Base-by-base conservation (phyloP, 2,888 invertebrate species). In the Prosapia bicincta region DNA sequence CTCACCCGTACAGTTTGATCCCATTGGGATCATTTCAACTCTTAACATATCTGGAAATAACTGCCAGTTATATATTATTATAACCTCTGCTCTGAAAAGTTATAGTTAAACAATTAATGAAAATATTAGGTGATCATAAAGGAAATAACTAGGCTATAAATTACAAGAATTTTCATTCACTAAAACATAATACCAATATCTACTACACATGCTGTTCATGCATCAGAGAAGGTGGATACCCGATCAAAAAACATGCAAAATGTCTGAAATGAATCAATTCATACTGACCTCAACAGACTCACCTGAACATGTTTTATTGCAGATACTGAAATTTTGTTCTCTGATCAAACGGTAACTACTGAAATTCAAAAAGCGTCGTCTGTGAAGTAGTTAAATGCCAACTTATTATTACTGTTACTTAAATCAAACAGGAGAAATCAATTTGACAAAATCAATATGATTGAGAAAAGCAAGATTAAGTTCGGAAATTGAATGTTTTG, bases 211-310 rank as follows among this genome's bases (percentile, higher is more conserved):
- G 38, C 15, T 3, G n/a, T 9, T 13, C 38, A 38, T 38, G 38
- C 38, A 38, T 13, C 9, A 38, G n/a, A 54, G n/a, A 20, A 54
- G 20, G 3, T 54, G 9, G 20, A 54, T 20, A 20, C 54, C 54
- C n/a, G n/a, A n/a, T n/a, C n/a, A n/a, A n/a, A n/a, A n/a, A 26
- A 54, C 71, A 66, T 65, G 72, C 72, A 65, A 72, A 25, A 72
- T 66, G 15, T 25, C 1, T 10, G 65, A 26, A 66, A 10, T n/a
- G 30, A 30, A 30, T 30, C 70, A 28, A 69, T 13, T 7, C 30
- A 72, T 72, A 76, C 72, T 72, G 20, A 54, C 54, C 54, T 54
- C 54, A 2, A n/a, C n/a, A 38, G 13, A 54, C 54, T 54, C 54
- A 54, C 54, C 54, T 54, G 6, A 13, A 10, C 54, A 54, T 30